phyloP scores from a whole-genome alignment of 2,888 invertebrate genomes.

The Lathronympha strigana region DNA sequence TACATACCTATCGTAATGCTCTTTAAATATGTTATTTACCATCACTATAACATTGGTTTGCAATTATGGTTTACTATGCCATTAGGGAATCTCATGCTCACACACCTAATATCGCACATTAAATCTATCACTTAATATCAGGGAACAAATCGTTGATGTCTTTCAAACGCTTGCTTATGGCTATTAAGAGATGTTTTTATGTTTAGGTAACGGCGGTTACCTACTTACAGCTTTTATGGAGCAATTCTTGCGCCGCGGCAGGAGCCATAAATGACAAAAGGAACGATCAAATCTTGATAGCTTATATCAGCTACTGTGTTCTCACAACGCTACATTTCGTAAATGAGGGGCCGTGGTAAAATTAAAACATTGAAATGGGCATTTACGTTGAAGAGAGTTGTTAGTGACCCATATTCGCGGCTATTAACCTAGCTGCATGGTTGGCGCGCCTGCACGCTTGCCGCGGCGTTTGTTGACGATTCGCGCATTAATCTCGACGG shows the following conservation, averaged over 20 bases:
- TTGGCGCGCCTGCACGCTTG: conserved; percentile 36
- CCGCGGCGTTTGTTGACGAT: conserved; percentile 42
- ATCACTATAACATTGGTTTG: no score
- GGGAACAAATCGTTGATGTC: conserved; percentile 13
- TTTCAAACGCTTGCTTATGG: conserved; percentile 16
- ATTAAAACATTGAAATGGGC: conserved; percentile 39
- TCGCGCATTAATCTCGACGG: conserved; percentile 43
- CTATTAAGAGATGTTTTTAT: conserved; percentile 29
- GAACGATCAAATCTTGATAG: conserved; percentile 28
- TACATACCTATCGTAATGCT: neutral
- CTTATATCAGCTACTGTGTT: conserved; percentile 25
- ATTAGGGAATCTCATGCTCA: no score
- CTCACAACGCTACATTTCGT: conserved; percentile 42
- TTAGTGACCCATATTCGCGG: conserved; percentile 38
- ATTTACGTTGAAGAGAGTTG: conserved; percentile 37
- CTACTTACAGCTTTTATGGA: conserved; percentile 39
- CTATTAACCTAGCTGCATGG: conserved; percentile 45
- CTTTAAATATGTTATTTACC: neutral
- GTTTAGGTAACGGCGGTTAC: conserved; percentile 33
- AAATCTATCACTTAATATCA: conserved; percentile 6
- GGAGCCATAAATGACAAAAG: conserved; percentile 39
- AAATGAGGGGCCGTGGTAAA: conserved; percentile 41
- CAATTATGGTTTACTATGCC: no score
- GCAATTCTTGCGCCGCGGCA: conserved; percentile 36
- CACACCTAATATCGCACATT: no score